These are phyloP conservation scores for Lepidurus apus DNA, from an alignment of 1,140 invertebrate species.

Conservation along the genomic window DNA sequence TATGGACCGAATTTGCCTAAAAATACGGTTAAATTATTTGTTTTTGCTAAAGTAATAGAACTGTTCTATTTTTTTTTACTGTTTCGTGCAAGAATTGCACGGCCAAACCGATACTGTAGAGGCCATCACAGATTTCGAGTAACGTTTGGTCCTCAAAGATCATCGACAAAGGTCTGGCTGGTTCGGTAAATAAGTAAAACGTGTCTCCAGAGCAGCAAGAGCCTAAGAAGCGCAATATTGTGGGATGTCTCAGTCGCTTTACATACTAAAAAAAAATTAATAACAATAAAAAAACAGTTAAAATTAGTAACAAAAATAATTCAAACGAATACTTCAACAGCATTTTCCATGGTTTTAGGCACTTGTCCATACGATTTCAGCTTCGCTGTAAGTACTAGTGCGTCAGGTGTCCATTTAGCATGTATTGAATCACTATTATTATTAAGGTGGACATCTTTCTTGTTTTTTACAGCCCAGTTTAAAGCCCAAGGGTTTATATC, in stretches of 20 bases:
- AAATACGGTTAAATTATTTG: not conserved
- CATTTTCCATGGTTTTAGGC: conserved; percentile 16
- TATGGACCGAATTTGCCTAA: conserved; percentile 64
- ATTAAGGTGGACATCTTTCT: not conserved
- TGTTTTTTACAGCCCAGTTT: conserved; percentile 1
- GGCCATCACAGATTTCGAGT: conserved; percentile 69
- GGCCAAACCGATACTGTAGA: conserved; percentile 66
- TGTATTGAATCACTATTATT: not conserved
- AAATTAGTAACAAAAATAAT: not conserved
- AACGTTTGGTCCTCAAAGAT: conserved; percentile 57
- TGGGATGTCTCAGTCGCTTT: conserved; percentile 72
- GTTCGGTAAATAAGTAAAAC: conserved; percentile 68
- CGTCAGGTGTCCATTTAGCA: not conserved
- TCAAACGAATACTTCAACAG: conserved; percentile 23
- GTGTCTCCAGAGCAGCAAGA: conserved; percentile 67
- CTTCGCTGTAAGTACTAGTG: conserved; percentile 21
- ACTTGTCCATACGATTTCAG: conserved; percentile 29
- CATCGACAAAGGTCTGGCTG: conserved; percentile 62
- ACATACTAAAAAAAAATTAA: conserved; percentile 64
- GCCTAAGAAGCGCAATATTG: conserved; percentile 69
- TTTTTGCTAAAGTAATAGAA: not conserved
- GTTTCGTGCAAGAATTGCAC: conserved; percentile 73
- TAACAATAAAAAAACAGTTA: conserved; percentile 28
- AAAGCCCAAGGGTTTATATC: conserved; percentile 28
- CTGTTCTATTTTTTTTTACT: conserved; percentile 42